Conservation (phyloP, 1,140 invertebrate genomes). For the Artemia franciscana region DNA sequence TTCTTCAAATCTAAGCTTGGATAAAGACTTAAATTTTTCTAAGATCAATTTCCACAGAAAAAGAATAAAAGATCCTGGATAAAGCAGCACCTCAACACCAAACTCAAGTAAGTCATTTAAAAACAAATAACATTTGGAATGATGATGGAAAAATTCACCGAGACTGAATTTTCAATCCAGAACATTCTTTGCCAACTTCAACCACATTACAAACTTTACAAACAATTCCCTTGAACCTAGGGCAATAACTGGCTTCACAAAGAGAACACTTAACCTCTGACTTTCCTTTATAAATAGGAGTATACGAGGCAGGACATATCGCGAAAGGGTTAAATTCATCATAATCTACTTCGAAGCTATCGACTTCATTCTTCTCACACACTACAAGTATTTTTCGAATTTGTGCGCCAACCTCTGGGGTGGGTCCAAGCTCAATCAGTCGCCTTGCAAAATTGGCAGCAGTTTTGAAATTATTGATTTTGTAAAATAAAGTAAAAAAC, state of each 20-base stretch:
- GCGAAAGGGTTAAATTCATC: conserved; percentile 97
- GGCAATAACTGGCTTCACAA: conserved; percentile 68
- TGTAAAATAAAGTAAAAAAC: conserved; percentile 94
- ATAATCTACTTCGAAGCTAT: conserved; percentile 71
- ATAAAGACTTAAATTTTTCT: no score
- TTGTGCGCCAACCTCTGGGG: conserved; percentile 78
- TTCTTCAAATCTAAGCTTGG: no score
- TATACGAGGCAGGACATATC: conserved; percentile 71
- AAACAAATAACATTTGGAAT: no score
- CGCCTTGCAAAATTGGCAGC: conserved; percentile 79
- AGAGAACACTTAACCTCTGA: conserved; percentile 82
- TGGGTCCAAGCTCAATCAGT: conserved; percentile 76
- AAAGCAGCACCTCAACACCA: no score
- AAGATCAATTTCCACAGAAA: no score
- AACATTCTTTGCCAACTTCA: conserved; percentile 68
- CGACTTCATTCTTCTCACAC: conserved; percentile 71
- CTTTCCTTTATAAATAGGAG: conserved; percentile 85
- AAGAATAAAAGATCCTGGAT: no score
- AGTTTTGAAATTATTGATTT: conserved; percentile 87
- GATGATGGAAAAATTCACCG: no score
- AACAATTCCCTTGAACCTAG: conserved; percentile 58
- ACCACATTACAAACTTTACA: conserved; percentile 72
- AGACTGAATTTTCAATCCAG: conserved; percentile 60
- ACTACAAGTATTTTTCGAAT: conserved; percentile 76
- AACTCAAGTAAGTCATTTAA: no score